A percentile compares a stretch with the other conserved stretches of the same genome.
Conservation (phyloP, 2,113 vertebrate species). For the Petromus typicus region DNA sequence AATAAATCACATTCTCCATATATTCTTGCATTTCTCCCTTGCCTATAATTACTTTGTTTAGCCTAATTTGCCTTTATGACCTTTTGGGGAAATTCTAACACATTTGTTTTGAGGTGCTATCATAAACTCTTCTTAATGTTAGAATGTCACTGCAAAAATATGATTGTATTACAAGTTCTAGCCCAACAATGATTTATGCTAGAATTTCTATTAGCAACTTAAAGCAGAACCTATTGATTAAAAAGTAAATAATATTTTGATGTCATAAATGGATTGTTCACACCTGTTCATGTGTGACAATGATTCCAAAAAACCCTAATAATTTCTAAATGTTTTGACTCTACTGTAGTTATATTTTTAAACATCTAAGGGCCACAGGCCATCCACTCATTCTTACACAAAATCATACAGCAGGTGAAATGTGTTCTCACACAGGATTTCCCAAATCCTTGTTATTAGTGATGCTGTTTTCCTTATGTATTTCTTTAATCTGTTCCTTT, state of each 20-base stretch:
- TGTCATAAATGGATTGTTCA: conserved; percentile 56
- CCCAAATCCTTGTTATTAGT: neutral
- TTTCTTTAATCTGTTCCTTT: neutral
- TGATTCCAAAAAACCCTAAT: conserved; percentile 46
- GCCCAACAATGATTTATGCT: neutral
- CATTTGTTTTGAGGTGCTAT: conserved; percentile 3
- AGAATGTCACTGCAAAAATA: conserved; percentile 42
- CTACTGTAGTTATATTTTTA: neutral
- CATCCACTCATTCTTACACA: neutral
- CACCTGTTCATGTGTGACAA: neutral
- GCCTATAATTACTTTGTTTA: conserved; percentile 20
- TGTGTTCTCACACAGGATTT: neutral
- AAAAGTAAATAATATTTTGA: conserved; percentile 47
- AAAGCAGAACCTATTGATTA: neutral
- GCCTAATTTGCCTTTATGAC: conserved; percentile 24
- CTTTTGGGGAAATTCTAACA: neutral
- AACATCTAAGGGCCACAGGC: neutral
- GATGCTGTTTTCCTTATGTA: neutral
- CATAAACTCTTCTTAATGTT: conserved; percentile 47
- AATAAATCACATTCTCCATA: conserved; percentile 34
- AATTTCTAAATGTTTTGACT: neutral
- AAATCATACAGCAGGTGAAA: conserved; percentile 22
- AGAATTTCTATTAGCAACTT: conserved; percentile 11
- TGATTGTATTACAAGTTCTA: conserved; percentile 49
- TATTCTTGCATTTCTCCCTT: conserved; percentile 31